Evolutionary conservation across 2,888 invertebrate genomes (phyloP).

Genomic region (Meiosimyza decipiens): DNA sequence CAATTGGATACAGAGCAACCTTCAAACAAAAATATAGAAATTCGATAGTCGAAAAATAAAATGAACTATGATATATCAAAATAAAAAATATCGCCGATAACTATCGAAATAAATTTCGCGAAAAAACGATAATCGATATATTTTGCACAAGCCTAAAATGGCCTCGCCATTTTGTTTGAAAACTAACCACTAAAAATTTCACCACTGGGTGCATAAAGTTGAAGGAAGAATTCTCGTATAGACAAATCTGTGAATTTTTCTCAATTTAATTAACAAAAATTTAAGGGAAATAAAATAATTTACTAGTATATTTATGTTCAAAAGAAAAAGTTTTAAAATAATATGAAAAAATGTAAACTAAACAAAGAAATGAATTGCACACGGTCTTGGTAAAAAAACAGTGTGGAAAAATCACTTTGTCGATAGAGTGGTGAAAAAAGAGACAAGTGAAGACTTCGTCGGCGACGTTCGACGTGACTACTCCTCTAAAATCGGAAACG

Average conservation of each 20-base stretch:
- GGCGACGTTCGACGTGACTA: slow-evolving; percentile 13
- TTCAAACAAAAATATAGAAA: too few relatives aligned
- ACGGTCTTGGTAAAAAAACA: slow-evolving; percentile 38
- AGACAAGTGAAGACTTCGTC: slow-evolving; percentile 22
- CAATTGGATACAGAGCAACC: too few relatives aligned
- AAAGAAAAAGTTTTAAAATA: neutral
- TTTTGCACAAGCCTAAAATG: too few relatives aligned
- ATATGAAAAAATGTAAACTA: slow-evolving; percentile 29
- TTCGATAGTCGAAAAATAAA: too few relatives aligned
- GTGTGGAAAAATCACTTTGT: slow-evolving; percentile 49
- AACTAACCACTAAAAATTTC: slow-evolving; percentile 32
- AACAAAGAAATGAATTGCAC: slow-evolving; percentile 33
- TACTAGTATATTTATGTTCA: neutral
- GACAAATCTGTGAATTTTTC: slow-evolving; percentile 16
- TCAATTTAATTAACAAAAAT: slow-evolving; percentile 21
- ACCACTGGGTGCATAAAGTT: slow-evolving; percentile 50
- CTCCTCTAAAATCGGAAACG: slow-evolving; percentile 27
- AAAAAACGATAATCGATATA: too few relatives aligned
- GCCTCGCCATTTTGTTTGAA: slow-evolving; percentile 49
- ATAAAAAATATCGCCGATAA: too few relatives aligned
- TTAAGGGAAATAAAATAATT: slow-evolving; percentile 12
- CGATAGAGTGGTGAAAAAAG: slow-evolving; percentile 52
- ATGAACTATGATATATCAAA: too few relatives aligned
- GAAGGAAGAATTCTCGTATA: slow-evolving; percentile 38
- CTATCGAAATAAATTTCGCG: too few relatives aligned